Evolutionary conservation across 2,113 vertebrate genomes (phyloP), one percentile per base, ranked within the genome.

Genomic region (Lucifuga dentata): DNA sequence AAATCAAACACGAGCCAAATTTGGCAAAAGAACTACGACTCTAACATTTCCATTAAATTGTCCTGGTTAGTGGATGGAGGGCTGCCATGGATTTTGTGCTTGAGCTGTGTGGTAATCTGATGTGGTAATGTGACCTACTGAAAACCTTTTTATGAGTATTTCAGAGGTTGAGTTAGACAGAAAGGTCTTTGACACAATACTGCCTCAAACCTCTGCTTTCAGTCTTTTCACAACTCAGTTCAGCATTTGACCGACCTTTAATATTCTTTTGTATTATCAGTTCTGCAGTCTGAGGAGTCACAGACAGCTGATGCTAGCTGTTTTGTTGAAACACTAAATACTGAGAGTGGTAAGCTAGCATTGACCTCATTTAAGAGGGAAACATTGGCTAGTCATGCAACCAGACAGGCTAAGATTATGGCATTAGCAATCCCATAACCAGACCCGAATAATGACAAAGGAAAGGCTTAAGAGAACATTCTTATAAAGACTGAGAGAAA

Each of bases 351-450:
- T 20, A 24, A 59, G 20, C 21, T 5, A 23, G 40, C 46, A 46
- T 36, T 60, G 65, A 21, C 53, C 74, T 77, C 8, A 55, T 65
- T 79, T 7, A 71, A 53, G 23, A 60, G 23, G 56, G 21, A 23
- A 51, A 52, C 10, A 11, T 16, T 48, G 17, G 26, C 15, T 21
- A 43, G 41, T 9, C n/a, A 17, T 43, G 16, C 29, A 15, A 39
- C 26, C 13, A 58, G 44, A 16, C 40, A 49, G 21, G 35, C 35
- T 55, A 26, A 84, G 76, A 11, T 29, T 29, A 29, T 19, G n/a
- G 46, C 35, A 46, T 35, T 5, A 10, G 1, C 75, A 79, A 85
- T 81, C 62, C 45, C 46, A 61, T 57, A 67, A 67, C 20, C 36
- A 78, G 61, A 80, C 43, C 43, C 15, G 26, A 49, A 68, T 68